A percentile compares a stretch with the other conserved stretches of the same genome.
These are phyloP conservation scores for Cebidichthys violaceus DNA, from an alignment of 2,113 vertebrate genomes.

Conservation along the genomic window DNA sequence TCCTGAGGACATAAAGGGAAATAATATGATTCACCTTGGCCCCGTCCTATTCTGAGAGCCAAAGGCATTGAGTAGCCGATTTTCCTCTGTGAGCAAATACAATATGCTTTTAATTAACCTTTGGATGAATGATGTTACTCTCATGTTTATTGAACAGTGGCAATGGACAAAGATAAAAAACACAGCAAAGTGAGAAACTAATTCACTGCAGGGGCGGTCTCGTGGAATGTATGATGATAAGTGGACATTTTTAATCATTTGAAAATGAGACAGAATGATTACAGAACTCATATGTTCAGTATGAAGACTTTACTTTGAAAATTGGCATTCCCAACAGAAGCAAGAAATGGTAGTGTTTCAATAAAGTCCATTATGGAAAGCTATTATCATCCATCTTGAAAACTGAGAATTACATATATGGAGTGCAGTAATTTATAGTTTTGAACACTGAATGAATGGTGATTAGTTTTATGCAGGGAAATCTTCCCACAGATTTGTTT, in stretches of 20 bases:
- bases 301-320: constrained; percentile 12
- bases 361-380: constrained; percentile 22
- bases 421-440: constrained; percentile 3
- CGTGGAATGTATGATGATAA: neutral
- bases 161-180: neutral
- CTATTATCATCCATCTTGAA: constrained; percentile 21
- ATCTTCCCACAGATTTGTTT: neutral
- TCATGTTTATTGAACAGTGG: neutral
- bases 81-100: constrained; percentile 11
- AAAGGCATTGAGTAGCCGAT: neutral
- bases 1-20: constrained; percentile 31
- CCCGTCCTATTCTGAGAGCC: constrained; percentile 2
- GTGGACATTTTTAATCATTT: neutral
- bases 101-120: constrained; percentile 56
- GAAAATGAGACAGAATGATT: neutral
- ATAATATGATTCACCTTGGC: constrained; percentile 40
- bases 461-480: neutral
- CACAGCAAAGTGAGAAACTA: neutral
- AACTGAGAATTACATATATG: constrained; percentile 1
- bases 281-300: neutral
- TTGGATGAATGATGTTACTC: constrained; percentile 13
- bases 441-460: neutral
- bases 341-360: constrained; percentile 4
- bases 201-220: neutral
- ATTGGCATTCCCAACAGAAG: neutral